phyloP scores from a whole-genome alignment of 2,888 invertebrate species.

The Metacarcinus magister region DNA sequence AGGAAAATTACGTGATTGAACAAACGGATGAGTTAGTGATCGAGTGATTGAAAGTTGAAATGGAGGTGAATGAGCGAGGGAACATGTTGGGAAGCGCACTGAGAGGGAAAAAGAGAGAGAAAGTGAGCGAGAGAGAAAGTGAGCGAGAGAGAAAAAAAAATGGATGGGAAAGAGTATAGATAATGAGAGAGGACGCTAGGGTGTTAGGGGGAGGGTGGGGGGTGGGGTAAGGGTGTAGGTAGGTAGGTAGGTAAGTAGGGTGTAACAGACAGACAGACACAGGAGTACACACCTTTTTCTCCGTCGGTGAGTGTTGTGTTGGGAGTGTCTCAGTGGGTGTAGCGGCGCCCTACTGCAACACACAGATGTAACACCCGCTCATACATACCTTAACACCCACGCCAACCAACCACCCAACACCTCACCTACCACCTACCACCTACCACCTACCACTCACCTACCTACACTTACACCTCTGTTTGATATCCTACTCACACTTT shows the following conservation, averaged over 20 bases:
- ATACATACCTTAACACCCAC: neutral
- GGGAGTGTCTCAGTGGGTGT: conserved; percentile 59
- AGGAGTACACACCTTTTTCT: conserved; percentile 32
- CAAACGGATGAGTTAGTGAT: neutral
- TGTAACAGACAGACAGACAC: conserved; percentile 32
- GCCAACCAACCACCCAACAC: neutral
- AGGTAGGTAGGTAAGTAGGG: neutral
- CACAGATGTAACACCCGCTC: conserved; percentile 47
- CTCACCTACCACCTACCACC: neutral
- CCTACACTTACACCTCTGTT: neutral
- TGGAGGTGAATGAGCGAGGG: neutral
- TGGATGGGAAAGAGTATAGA: neutral
- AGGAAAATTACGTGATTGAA: neutral
- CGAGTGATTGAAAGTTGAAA: neutral
- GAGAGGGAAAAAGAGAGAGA: neutral
- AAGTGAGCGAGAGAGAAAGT: neutral
- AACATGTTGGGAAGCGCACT: neutral
- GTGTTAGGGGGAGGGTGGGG: neutral
- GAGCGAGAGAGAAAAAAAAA: neutral
- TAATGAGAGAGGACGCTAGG: neutral
- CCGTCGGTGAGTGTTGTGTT: conserved; percentile 3
- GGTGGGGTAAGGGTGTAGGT: neutral
- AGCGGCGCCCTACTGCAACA: conserved; percentile 52
- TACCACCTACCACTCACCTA: neutral
- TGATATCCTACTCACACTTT: too few species aligned